Base-by-base conservation (phyloP, 2,113 vertebrate genomes). In the Trematocara nigrifrons region DNA sequence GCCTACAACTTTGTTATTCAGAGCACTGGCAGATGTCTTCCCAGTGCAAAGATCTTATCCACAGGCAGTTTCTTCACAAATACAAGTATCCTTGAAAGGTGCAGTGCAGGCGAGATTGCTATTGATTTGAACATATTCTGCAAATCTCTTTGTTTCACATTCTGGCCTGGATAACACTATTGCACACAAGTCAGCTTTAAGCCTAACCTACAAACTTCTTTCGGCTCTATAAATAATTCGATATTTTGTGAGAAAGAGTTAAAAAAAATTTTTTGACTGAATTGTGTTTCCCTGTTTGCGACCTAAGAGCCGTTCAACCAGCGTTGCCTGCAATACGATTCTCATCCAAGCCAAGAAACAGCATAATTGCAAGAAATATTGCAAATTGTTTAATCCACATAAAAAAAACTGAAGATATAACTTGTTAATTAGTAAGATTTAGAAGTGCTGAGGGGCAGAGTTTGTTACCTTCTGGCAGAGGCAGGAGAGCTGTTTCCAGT, bases 21-120 rank as follows among this genome's bases (percentile, higher is more conserved):
- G 52, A 91, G 74, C 81, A 82, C 78, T 69, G 80, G 66, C 77
- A 77, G 85, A 81, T 76, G 86, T 78, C 57, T 83, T 84, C 13
- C 52, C 54, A 51, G 83, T 74, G 82, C 81, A 82, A 15, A 76
- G 54, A 84, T 81, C 57, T 79, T 52, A 76, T 71, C 87, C 61
- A 59, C 38, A 6, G 22, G 79, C 66, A 40, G 51, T 7, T 81
- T 79, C 81, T 33, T 42, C 78, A 80, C 78, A 45, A 61, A 84
- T 49, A 84, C 56, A 66, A 47, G 38, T 26, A 26, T 83, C 71
- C 51, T 83, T 71, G 49, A 86, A 83, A 87, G 61, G n/a, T 87
- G 38, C 74, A 16, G 29, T 10, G 42, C 38, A 6, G 13, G 11
- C 31, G 4, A 69, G 83, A 87, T 89, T 89, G 79, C 76, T 76